A percentile compares a stretch with the other conserved stretches of the same genome.
Conservation (phyloP, 2,113 vertebrate species). For the Oncorhynchus gorbuscha region DNA sequence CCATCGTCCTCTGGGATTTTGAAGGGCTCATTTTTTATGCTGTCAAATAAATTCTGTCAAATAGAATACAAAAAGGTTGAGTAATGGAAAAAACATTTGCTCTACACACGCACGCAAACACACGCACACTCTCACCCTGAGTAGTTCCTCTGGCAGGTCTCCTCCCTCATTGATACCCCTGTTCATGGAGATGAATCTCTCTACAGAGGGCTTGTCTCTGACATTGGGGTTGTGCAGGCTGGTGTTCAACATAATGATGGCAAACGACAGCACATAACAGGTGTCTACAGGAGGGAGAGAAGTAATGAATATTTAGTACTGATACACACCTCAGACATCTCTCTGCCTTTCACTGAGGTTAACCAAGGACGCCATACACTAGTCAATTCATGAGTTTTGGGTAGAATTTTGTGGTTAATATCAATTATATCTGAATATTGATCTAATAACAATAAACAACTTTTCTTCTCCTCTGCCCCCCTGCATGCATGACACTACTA, state of each 20-base stretch:
- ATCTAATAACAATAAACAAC: too few species aligned
- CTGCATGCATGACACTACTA: too few species aligned
- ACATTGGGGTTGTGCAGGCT: conserved; percentile 98
- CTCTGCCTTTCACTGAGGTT: neutral
- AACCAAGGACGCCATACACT: neutral
- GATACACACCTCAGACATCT: neutral
- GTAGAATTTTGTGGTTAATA: too few species aligned
- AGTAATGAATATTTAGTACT: neutral
- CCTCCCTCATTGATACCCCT: conserved; percentile 97
- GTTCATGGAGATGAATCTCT: conserved; percentile 98
- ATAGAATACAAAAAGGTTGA: neutral
- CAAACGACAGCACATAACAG: conserved; percentile 94
- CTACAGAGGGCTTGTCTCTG: conserved; percentile 91
- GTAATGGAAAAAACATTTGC: neutral
- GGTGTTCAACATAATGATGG: conserved; percentile 98
- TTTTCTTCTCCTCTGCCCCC: too few species aligned
- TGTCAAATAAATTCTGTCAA: conserved; percentile 94
- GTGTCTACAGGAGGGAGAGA: conserved; percentile 77
- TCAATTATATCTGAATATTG: too few species aligned
- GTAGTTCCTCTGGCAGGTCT: conserved; percentile 94
- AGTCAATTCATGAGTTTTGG: too few species aligned
- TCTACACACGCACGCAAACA: conserved; percentile 2
- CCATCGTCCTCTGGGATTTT: conserved; percentile 99
- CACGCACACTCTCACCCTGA: conserved; percentile 74
- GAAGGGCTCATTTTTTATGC: conserved; percentile 98